Evolutionary conservation across 2,797 vertebrate species (phyloP).

Genomic region (Gephyroberyx darwinii): DNA sequence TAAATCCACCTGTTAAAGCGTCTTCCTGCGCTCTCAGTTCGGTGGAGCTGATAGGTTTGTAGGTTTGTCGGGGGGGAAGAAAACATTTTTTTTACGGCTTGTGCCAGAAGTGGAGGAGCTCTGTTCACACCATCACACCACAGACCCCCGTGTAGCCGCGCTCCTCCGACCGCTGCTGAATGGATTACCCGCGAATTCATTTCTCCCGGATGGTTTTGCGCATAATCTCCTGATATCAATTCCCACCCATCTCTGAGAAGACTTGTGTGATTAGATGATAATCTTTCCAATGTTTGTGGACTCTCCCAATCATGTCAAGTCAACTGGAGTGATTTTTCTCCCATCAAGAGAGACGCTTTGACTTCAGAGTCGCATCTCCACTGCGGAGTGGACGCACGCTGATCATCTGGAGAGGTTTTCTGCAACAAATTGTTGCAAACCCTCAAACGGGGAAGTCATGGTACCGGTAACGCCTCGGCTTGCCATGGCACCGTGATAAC

Average conservation of each 20-base stretch:
- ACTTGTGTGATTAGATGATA: background rate
- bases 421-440: conserved; percentile 68
- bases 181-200: conserved; percentile 60
- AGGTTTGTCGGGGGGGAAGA: conserved; percentile 44
- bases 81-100: conserved; percentile 30
- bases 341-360: conserved; percentile 38
- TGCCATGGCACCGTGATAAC: conserved; percentile 67
- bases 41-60: conserved; percentile 55
- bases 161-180: conserved; percentile 44
- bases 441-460: conserved; percentile 63
- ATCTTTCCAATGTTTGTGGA: background rate
- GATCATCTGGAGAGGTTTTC: conserved; percentile 39
- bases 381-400: conserved; percentile 38
- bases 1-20: conserved; percentile 78
- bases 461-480: conserved; percentile 51
- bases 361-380: conserved; percentile 32
- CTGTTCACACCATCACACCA: conserved; percentile 30
- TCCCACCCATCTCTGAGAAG: background rate
- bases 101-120: conserved; percentile 35
- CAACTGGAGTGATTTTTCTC: conserved; percentile 34
- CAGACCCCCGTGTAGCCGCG: conserved; percentile 6
- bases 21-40: conserved; percentile 35
- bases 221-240: conserved; percentile 22
- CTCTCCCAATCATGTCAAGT: conserved; percentile 12
- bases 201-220: conserved; percentile 44